Conservation (phyloP, 1,140 invertebrate genomes). For the Anadara kagoshimensis region DNA sequence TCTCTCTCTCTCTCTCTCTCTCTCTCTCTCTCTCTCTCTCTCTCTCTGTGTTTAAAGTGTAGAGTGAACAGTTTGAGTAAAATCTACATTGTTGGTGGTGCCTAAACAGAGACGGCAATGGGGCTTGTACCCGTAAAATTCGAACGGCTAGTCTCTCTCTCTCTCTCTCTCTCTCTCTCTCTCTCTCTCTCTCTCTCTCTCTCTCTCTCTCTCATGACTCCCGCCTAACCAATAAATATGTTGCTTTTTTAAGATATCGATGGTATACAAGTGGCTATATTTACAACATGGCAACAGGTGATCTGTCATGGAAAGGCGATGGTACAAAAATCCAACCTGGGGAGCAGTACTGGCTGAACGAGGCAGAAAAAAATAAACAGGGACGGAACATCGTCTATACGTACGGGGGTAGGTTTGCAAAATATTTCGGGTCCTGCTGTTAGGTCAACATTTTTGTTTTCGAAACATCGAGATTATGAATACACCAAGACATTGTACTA, state of each 20-base stretch:
- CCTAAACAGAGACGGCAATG: no score
- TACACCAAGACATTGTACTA: not conserved
- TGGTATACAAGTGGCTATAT: conserved; percentile 56
- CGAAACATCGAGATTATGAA: not conserved
- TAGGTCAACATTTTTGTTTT: not conserved
- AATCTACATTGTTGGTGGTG: no score
- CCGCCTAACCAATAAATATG: not conserved
- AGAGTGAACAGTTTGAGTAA: no score
- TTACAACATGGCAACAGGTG: conserved; percentile 27
- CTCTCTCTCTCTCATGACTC: not conserved
- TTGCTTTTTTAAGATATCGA: conserved; percentile 23
- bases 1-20: not conserved
- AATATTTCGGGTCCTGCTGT: not conserved
- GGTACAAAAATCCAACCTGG: conserved; percentile 36
- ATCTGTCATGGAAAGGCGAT: conserved; percentile 53
- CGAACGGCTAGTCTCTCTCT: not conserved
- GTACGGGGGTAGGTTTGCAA: conserved; percentile 42
- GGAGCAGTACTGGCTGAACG: conserved; percentile 41
- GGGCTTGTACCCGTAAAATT: no score
- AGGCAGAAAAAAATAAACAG: conserved; percentile 28
- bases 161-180: not conserved
- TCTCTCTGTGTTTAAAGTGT: not conserved
- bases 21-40: no score
- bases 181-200: not conserved
- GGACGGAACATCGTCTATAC: conserved; percentile 46